Evolutionary conservation across 1,140 invertebrate genomes (phyloP).

Genomic region (Thaumetopoea pityocampa): DNA sequence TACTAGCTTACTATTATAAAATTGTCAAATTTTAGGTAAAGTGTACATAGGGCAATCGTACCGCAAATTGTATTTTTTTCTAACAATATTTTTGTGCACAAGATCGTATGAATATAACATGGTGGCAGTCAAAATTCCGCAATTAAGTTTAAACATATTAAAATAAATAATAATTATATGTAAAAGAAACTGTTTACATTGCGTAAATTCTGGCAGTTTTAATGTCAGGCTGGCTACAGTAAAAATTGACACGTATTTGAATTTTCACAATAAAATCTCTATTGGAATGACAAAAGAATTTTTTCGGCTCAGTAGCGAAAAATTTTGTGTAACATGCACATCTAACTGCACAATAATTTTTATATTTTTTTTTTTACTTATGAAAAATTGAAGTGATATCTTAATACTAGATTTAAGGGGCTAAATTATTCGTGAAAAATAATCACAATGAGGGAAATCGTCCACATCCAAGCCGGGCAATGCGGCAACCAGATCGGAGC

Average conservation of each 20-base stretch:
- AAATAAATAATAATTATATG: too few relatives aligned
- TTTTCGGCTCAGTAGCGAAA: slow-evolving; percentile 13
- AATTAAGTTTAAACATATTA: too few relatives aligned
- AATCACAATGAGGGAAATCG: slow-evolving; percentile 78
- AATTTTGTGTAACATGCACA: slow-evolving; percentile 28
- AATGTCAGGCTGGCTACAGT: neutral
- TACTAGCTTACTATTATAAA: too few relatives aligned
- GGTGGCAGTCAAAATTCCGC: too few relatives aligned
- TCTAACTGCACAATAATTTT: slow-evolving; percentile 15
- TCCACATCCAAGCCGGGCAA: slow-evolving; percentile 82
- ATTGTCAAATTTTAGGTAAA: too few relatives aligned
- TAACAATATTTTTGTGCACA: too few relatives aligned
- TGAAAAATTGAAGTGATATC: slow-evolving; percentile 21
- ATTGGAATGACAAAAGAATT: slow-evolving; percentile 17
- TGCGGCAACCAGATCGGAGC: slow-evolving; percentile 81
- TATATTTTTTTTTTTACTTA: slow-evolving; percentile 19
- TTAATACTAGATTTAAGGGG: slow-evolving; percentile 13
- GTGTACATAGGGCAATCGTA: too few relatives aligned
- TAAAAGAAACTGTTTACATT: too few relatives aligned
- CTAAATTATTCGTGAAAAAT: slow-evolving; percentile 34
- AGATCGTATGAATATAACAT: too few relatives aligned
- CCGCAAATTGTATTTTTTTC: too few relatives aligned
- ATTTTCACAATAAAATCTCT: neutral
- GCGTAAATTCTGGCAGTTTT: neutral
- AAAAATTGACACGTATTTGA: neutral